Conservation (phyloP, 2,797 vertebrate species). For the Artibeus lituratus region DNA sequence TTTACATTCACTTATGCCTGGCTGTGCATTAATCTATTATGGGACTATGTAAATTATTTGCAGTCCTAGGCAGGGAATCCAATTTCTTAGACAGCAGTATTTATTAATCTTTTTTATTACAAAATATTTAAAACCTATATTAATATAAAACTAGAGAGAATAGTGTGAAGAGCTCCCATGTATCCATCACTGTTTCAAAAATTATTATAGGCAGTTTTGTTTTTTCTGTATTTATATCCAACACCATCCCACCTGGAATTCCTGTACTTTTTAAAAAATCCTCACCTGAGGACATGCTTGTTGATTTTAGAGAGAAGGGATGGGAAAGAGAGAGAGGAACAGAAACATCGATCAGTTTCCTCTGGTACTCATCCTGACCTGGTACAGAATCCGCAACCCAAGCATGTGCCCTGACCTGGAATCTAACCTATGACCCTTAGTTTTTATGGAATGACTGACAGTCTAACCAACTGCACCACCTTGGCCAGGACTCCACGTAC, state of each 20-base stretch:
- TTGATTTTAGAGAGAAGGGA: background rate
- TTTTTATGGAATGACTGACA: background rate
- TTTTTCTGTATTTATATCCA: background rate
- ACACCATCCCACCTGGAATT: background rate
- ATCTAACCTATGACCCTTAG: background rate
- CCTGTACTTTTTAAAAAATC: background rate
- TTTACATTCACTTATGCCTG: background rate
- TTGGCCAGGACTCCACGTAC: background rate
- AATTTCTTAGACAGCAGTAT: background rate
- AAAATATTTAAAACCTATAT: background rate
- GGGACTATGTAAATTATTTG: slow-evolving; percentile 21
- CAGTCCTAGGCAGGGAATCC: background rate
- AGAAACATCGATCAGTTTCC: background rate
- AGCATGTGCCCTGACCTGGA: background rate
- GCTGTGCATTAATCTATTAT: slow-evolving; percentile 29
- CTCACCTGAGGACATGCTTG: background rate
- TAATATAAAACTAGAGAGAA: background rate
- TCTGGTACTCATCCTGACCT: background rate
- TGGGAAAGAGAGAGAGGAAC: background rate
- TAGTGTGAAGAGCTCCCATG: background rate
- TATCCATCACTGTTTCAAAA: background rate
- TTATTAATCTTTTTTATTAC: background rate
- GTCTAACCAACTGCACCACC: background rate
- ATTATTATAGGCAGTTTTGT: background rate
- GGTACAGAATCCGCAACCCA: background rate